Percentiles rank a stretch among this genome's conserved stretches.
Conservation (phyloP, 2,888 invertebrate genomes). For the Halictus quadricinctus region DNA sequence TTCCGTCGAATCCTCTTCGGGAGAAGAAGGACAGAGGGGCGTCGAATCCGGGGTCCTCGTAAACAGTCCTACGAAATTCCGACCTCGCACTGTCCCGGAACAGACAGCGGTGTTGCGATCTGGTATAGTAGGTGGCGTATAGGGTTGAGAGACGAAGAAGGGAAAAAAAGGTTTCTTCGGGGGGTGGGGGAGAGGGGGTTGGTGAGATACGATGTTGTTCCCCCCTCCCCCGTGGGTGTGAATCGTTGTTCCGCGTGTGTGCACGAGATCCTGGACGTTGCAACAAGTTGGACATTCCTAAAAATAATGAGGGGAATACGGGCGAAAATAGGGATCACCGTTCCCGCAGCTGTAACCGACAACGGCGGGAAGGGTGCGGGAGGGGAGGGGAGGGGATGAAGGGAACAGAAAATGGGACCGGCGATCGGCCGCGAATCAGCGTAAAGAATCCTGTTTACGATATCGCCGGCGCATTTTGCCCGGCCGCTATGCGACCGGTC, state of each 20-base stretch:
- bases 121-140: not conserved
- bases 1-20: not conserved
- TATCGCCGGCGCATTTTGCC: constrained; percentile 54
- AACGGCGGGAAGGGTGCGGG: not conserved
- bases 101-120: not conserved
- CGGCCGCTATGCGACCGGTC: constrained; percentile 26
- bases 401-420: constrained; percentile 43
- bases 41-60: not conserved
- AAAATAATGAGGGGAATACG: constrained; percentile 54
- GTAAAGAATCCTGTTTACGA: constrained; percentile 71
- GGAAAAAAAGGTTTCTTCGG: not conserved
- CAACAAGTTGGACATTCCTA: constrained; percentile 50
- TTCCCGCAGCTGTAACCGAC: not conserved
- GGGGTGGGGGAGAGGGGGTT: not conserved
- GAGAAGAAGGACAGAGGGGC: not conserved
- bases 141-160: not conserved
- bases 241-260: constrained; percentile 5
- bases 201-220: constrained; percentile 32
- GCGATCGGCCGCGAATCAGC: constrained; percentile 59
- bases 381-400: not conserved
- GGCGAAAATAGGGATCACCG: constrained; percentile 48
- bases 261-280: constrained; percentile 21
- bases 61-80: constrained; percentile 3
- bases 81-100: not conserved
- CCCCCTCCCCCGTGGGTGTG: constrained; percentile 5